phyloP scores from a whole-genome alignment of 1,140 invertebrate genomes.

The Habropoda laboriosa region DNA sequence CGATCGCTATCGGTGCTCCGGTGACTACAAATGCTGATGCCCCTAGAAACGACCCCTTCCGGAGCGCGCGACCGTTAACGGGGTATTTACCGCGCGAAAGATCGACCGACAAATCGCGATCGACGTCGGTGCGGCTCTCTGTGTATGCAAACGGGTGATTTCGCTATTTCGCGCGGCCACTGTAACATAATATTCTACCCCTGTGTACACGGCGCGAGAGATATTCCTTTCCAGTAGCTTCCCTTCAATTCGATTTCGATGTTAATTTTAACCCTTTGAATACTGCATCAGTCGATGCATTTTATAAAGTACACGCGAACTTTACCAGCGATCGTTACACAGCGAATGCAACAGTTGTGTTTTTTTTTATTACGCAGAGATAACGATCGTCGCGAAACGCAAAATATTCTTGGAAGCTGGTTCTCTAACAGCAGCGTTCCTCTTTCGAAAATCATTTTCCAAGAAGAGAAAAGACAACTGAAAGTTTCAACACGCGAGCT shows the following conservation, averaged over 20 bases:
- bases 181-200: background rate
- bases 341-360: too few species aligned
- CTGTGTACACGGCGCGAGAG: background rate
- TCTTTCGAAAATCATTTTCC: background rate
- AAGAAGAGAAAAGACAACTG: background rate
- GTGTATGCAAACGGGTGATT: constrained; percentile 3
- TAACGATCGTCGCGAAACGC: too few species aligned
- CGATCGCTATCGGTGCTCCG: constrained; percentile 48
- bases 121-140: background rate
- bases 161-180: background rate
- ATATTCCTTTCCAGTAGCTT: background rate
- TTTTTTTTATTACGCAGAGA: too few species aligned
- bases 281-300: too few species aligned
- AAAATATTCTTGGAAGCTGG: too few species aligned
- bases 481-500: background rate
- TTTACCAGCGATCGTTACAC: too few species aligned
- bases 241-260: background rate
- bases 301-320: too few species aligned
- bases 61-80: constrained; percentile 32
- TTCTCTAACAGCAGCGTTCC: background rate
- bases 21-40: constrained; percentile 45
- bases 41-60: constrained; percentile 27
- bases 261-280: background rate
- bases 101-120: constrained; percentile 33
- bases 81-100: constrained; percentile 36